Percentiles rank a stretch among this genome's conserved stretches.
These are phyloP conservation scores for Lota lota DNA, from an alignment of 2,113 vertebrate species.

Conservation along the genomic window DNA sequence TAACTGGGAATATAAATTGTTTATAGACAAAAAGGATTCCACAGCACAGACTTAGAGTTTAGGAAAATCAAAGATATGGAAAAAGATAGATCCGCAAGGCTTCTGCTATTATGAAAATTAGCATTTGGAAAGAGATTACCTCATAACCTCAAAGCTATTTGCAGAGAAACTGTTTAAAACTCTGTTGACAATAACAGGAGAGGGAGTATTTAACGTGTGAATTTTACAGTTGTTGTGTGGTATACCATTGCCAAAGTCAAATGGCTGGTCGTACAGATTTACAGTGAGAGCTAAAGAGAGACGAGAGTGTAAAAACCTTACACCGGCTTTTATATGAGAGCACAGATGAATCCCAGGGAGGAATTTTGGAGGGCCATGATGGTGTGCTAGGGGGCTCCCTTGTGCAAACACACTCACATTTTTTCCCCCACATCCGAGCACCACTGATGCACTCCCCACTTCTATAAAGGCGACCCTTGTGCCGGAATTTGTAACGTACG, in stretches of 20 bases:
- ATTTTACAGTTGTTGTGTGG: conserved; percentile 77
- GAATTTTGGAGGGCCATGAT: conserved; percentile 18
- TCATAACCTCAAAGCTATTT: conserved; percentile 72
- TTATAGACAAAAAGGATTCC: conserved; percentile 62
- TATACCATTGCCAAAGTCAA: conserved; percentile 65
- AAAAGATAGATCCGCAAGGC: conserved; percentile 56
- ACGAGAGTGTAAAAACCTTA: conserved; percentile 14
- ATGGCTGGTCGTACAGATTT: conserved; percentile 36
- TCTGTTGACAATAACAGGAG: conserved; percentile 63
- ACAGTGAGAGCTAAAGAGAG: background rate
- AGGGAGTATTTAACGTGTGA: conserved; percentile 58
- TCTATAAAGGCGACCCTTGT: conserved; percentile 40
- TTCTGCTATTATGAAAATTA: conserved; percentile 67
- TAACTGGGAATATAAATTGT: conserved; percentile 59
- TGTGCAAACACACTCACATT: conserved; percentile 45
- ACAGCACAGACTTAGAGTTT: conserved; percentile 63
- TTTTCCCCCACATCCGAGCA: conserved; percentile 18
- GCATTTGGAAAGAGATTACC: conserved; percentile 64
- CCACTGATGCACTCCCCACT: conserved; percentile 10
- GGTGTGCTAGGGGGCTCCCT: conserved; percentile 14
- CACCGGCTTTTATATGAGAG: conserved; percentile 10
- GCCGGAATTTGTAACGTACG: conserved; percentile 36
- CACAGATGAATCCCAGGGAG: conserved; percentile 31
- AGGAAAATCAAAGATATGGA: conserved; percentile 71
- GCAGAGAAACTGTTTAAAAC: conserved; percentile 65